Percentiles rank a stretch among this genome's conserved stretches.
Evolutionary conservation across 2,797 vertebrate species (phyloP).

Genomic region (Sebastes alutus): DNA sequence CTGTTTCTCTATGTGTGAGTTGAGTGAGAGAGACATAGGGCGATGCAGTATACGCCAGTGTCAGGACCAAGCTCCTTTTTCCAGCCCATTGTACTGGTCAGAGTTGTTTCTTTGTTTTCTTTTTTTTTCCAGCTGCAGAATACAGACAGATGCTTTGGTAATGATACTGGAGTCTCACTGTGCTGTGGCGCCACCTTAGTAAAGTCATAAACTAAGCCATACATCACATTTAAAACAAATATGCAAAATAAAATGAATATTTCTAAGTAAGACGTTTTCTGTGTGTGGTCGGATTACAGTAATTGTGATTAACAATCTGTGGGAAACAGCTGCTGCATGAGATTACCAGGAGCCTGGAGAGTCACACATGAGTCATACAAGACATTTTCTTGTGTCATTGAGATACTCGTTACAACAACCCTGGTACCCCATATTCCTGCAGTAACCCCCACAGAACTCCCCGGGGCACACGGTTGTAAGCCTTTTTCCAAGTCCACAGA

Average conservation of each 20-base stretch:
- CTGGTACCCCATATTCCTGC: too few relatives aligned
- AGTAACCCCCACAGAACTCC: too few relatives aligned
- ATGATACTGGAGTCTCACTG: conserved; percentile 24
- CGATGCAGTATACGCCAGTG: conserved; percentile 42
- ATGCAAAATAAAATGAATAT: conserved; percentile 76
- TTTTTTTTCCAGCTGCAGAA: conserved; percentile 40
- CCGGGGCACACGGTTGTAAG: too few relatives aligned
- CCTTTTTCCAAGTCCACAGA: too few relatives aligned
- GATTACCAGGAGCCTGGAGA: neutral
- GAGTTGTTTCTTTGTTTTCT: conserved; percentile 49
- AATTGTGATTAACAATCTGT: neutral
- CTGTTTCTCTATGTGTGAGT: conserved; percentile 1
- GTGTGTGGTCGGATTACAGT: neutral
- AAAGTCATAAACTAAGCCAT: conserved; percentile 71
- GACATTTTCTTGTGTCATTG: neutral
- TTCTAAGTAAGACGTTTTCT: conserved; percentile 37
- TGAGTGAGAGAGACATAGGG: conserved; percentile 26
- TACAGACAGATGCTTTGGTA: conserved; percentile 39
- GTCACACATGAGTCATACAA: neutral
- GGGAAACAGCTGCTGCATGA: neutral
- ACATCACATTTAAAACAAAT: conserved; percentile 61
- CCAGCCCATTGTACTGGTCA: conserved; percentile 46
- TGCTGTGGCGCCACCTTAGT: conserved; percentile 40
- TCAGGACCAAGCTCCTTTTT: conserved; percentile 45
- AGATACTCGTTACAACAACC: neutral